phyloP scores from a whole-genome alignment of 1,140 invertebrate species.

The Micrasema longulum region DNA sequence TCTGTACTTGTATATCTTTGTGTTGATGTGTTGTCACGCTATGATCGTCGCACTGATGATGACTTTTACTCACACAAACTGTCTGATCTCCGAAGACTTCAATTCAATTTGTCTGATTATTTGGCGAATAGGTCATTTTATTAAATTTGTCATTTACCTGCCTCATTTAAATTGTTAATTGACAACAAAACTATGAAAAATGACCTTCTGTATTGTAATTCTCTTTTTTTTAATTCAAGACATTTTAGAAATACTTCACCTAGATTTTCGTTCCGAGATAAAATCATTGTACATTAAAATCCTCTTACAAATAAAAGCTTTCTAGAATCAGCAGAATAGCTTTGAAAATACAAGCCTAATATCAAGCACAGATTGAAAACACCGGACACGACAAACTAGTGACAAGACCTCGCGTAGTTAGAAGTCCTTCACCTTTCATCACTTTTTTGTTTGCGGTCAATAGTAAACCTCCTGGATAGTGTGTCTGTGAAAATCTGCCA shows the following conservation, averaged over 20 bases:
- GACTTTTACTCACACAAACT: constrained; percentile 26
- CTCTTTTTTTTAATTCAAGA: no score
- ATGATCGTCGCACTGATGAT: constrained; percentile 27
- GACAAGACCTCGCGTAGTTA: constrained; percentile 35
- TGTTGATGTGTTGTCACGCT: constrained; percentile 25
- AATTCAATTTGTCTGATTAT: not conserved
- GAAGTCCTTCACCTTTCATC: constrained; percentile 28
- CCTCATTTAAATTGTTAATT: no score
- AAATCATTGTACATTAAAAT: no score
- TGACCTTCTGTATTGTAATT: no score
- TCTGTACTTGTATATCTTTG: constrained; percentile 8
- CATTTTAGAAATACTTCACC: no score
- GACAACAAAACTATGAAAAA: no score
- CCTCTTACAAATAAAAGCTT: no score
- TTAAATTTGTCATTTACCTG: no score
- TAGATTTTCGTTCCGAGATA: no score
- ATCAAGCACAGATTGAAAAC: not conserved
- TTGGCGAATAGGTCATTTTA: no score
- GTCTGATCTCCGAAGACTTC: constrained; percentile 4
- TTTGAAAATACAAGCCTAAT: no score
- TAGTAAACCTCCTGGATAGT: constrained; percentile 43
- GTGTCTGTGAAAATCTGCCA: constrained; percentile 51
- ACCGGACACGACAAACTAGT: constrained; percentile 21
- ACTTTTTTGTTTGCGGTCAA: constrained; percentile 42
- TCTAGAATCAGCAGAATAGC: no score